Conservation (phyloP, 2,888 invertebrate species). For the Artemia sinica region DNA sequence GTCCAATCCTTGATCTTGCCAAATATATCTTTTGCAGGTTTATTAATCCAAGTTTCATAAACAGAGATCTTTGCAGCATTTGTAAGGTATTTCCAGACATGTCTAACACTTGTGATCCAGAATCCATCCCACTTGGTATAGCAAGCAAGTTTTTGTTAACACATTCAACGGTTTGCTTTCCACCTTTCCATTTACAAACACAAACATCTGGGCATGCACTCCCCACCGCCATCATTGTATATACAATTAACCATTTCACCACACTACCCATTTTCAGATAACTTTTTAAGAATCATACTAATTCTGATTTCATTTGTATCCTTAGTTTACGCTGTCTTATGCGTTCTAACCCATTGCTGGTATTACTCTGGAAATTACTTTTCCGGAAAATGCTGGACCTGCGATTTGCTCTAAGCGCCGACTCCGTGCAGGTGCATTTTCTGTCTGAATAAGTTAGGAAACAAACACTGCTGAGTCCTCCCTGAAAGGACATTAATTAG, state of each 20-base stretch:
- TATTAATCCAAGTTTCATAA: conserved; percentile 55
- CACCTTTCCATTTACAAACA: conserved; percentile 79
- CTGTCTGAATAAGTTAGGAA: too few relatives aligned
- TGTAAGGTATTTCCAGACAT: conserved; percentile 65
- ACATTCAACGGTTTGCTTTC: conserved; percentile 78
- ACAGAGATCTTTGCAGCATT: conserved; percentile 56
- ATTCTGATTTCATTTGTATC: background rate
- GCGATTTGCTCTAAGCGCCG: too few relatives aligned
- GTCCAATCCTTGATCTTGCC: conserved; percentile 54
- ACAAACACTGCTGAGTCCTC: too few relatives aligned
- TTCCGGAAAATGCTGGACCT: too few relatives aligned
- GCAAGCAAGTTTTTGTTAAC: conserved; percentile 53
- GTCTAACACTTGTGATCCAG: conserved; percentile 61
- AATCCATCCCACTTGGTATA: conserved; percentile 60
- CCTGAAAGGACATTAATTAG: too few relatives aligned
- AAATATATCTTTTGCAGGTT: conserved; percentile 74
- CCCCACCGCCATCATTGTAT: conserved; percentile 14
- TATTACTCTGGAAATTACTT: too few relatives aligned
- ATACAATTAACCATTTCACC: background rate
- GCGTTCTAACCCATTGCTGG: background rate
- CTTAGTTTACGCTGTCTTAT: background rate
- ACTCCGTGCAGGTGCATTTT: too few relatives aligned
- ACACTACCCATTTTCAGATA: conserved; percentile 5
- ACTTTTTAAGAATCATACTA: background rate
- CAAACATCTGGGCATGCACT: conserved; percentile 52